Evolutionary conservation across 2,113 vertebrate genomes (phyloP), one percentile per base, ranked within the genome.

Genomic region (Platycercus adscitus): DNA sequence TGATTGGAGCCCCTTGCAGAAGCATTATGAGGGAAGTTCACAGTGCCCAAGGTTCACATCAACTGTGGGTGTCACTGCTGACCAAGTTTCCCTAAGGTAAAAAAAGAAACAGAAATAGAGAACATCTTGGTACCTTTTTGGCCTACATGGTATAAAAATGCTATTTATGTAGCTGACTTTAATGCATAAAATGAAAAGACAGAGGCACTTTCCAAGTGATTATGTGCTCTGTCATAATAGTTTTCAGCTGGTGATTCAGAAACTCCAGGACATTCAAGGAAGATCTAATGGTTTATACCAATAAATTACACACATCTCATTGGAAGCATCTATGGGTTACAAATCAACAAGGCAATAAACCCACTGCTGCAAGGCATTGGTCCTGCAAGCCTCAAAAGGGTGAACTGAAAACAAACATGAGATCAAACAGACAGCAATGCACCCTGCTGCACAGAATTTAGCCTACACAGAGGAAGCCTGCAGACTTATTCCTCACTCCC

Each of bases 241-340:
- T 85, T 93, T 95, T 92, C 84, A 60, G 65, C 72, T 94, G 87
- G 39, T 96, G 81, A 96, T 89, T 92, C 89, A 94, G 72, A 89
- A 92, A 95, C 93, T 93, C 95, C 73, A 78, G 78, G 70, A 73
- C 69, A 81, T 90, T 73, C 53, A 71, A 87, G 73, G 55, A 92
- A 91, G 89, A 91, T 37, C 61, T 89, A 87, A 93, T 21, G 43
- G 46, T 75, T 91, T 87, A 81, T 64, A 63, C 47, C 89, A 95
- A 96, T 89, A 89, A 85, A 91, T 84, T 55, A 96, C 55, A 64
- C 47, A 71, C 50, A 84, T 64, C 70, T 81, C 81, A 85, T 13
- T 85, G 73, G 84, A 89, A 95, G 92, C 46, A 41, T 81, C 81
- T 61, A 79, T 0, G 29, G 81, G 50, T 86, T 89, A 89, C 84